These are phyloP conservation scores for Callimico goeldii DNA, from an alignment of 2,797 vertebrate species.

Conservation along the genomic window DNA sequence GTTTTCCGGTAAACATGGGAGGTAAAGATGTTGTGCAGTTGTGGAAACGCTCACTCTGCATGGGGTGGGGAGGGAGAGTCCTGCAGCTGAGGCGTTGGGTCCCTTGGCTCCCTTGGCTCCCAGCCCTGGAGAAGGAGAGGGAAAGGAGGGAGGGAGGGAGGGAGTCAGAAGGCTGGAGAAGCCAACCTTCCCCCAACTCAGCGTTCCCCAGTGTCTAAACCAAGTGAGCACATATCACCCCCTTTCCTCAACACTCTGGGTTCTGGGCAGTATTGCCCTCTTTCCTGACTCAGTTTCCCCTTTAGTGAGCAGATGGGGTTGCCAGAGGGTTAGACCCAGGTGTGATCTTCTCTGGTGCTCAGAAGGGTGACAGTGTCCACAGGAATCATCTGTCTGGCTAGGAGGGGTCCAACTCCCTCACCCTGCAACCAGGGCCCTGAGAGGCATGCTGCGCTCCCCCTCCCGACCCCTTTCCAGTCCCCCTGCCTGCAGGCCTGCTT, in stretches of 20 bases:
- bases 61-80: neutral
- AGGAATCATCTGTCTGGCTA: neutral
- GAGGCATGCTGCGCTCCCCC: constrained; percentile 34
- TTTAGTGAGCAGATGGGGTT: neutral
- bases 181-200: neutral
- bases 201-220: neutral
- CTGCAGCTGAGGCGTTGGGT: neutral
- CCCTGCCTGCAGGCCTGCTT: constrained; percentile 67
- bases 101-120: neutral
- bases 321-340: neutral
- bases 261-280: neutral
- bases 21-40: neutral
- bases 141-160: too few relatives aligned
- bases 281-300: constrained; percentile 15
- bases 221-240: neutral
- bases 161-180: neutral
- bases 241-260: neutral
- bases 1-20: neutral
- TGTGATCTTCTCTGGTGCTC: neutral
- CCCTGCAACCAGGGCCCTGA: neutral
- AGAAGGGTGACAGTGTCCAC: neutral
- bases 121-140: neutral
- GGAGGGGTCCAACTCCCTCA: neutral
- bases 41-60: neutral
- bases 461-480: constrained; percentile 43